Percentiles rank a stretch among this genome's conserved stretches.
These are phyloP conservation scores for Calliphora vomitoria DNA, from an alignment of 2,888 invertebrate species.

Conservation along the genomic window DNA sequence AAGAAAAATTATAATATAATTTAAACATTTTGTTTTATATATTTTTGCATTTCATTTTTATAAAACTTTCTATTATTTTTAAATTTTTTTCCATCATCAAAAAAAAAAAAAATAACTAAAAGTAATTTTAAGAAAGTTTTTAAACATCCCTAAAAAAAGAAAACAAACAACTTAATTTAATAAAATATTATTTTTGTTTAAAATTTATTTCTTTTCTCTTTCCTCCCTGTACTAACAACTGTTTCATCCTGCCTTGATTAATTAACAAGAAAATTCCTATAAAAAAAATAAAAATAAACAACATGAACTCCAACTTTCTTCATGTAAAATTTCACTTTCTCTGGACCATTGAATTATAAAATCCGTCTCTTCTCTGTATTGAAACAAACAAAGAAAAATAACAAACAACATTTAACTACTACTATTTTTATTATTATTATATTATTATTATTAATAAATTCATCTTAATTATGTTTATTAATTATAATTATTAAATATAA, in stretches of 20 bases:
- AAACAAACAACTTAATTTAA: slow-evolving; percentile 48
- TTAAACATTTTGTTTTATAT: slow-evolving; percentile 66
- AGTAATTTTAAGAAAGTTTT: slow-evolving; percentile 44
- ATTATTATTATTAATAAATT: slow-evolving; percentile 67
- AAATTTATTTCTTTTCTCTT: slow-evolving; percentile 41
- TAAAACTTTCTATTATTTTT: slow-evolving; percentile 55
- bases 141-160: slow-evolving; percentile 32
- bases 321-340: neutral
- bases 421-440: slow-evolving; percentile 63
- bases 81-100: slow-evolving; percentile 37
- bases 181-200: slow-evolving; percentile 42
- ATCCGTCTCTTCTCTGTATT: slow-evolving; percentile 67
- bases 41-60: slow-evolving; percentile 66
- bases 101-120: slow-evolving; percentile 53
- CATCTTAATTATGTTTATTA: slow-evolving; percentile 74
- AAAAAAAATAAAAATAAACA: slow-evolving; percentile 12
- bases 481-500: slow-evolving; percentile 71
- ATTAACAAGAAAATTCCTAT: slow-evolving; percentile 41
- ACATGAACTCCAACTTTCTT: neutral
- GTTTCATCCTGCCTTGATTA: slow-evolving; percentile 23
- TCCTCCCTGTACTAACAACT: slow-evolving; percentile 6
- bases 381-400: slow-evolving; percentile 29
- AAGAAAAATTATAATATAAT: slow-evolving; percentile 55
- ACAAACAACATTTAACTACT: slow-evolving; percentile 61
- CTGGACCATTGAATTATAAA: slow-evolving; percentile 58